These are phyloP conservation scores for Agrotis exclamationis DNA, from an alignment of 2,888 invertebrate species.

Conservation along the genomic window DNA sequence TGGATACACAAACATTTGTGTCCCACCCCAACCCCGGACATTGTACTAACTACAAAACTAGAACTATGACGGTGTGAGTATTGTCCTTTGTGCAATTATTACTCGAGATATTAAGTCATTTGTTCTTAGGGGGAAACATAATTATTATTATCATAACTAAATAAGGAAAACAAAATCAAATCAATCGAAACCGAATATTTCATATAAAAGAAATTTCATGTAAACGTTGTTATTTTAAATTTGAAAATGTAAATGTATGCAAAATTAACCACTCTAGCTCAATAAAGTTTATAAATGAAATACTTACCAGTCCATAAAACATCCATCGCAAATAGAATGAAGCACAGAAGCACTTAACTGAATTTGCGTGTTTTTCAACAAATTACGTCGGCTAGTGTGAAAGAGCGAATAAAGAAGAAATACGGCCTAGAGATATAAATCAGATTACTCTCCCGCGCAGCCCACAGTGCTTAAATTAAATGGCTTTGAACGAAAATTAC, in stretches of 20 bases:
- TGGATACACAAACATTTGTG: slow-evolving; percentile 46
- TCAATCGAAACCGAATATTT: not conserved
- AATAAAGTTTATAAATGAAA: slow-evolving; percentile 51
- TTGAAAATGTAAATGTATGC: slow-evolving; percentile 17
- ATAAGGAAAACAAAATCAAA: slow-evolving; percentile 3
- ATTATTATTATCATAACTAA: not conserved
- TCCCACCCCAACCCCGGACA: slow-evolving; percentile 23
- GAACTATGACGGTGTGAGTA: slow-evolving; percentile 13
- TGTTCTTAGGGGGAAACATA: no score
- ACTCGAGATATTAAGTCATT: slow-evolving; percentile 6
- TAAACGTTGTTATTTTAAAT: not conserved
- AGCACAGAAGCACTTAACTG: slow-evolving; percentile 77
- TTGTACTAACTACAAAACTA: slow-evolving; percentile 40
- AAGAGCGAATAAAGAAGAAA: slow-evolving; percentile 78
- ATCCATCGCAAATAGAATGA: slow-evolving; percentile 67
- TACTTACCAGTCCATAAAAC: slow-evolving; percentile 46
- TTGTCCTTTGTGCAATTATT: slow-evolving; percentile 31
- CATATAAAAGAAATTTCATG: slow-evolving; percentile 4
- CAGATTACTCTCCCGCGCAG: slow-evolving; percentile 80
- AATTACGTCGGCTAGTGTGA: slow-evolving; percentile 77
- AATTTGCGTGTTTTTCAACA: slow-evolving; percentile 79
- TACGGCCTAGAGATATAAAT: slow-evolving; percentile 82
- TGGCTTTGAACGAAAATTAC: slow-evolving; percentile 82
- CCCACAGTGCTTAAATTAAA: slow-evolving; percentile 81
- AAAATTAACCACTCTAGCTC: slow-evolving; percentile 26